Evolutionary conservation across 2,888 invertebrate species (phyloP).

Genomic region (Tyria jacobaeae): DNA sequence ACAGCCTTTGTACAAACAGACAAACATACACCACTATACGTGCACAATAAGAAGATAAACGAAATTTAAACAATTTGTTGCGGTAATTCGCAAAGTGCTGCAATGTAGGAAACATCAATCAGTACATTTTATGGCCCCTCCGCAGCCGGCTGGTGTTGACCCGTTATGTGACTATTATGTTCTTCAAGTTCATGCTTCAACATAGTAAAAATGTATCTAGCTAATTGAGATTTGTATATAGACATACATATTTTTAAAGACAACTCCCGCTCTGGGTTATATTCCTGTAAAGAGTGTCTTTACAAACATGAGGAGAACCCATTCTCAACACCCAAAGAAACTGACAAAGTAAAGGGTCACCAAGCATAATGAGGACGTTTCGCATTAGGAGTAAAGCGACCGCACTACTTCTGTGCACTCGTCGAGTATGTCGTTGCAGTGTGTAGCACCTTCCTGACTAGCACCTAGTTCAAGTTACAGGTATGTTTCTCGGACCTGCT

Average conservation of each 20-base stretch:
- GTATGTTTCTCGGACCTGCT: background rate
- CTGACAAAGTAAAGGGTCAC: too few species aligned
- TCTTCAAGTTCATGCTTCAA: slow-evolving; percentile 10
- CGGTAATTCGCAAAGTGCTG: slow-evolving; percentile 45
- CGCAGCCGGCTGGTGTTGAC: slow-evolving; percentile 1
- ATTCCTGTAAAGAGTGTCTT: too few species aligned
- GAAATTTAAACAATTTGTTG: slow-evolving; percentile 44
- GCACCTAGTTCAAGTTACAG: background rate
- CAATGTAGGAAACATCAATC: slow-evolving; percentile 46
- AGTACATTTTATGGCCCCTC: slow-evolving; percentile 24
- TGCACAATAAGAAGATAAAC: slow-evolving; percentile 23
- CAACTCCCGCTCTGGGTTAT: too few species aligned
- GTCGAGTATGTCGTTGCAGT: too few species aligned
- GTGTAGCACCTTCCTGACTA: too few species aligned
- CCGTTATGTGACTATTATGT: slow-evolving; percentile 40
- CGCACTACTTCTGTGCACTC: too few species aligned
- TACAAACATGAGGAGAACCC: too few species aligned
- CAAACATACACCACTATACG: slow-evolving; percentile 1
- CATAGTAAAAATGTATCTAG: slow-evolving; percentile 33
- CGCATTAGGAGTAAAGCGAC: too few species aligned
- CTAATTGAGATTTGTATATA: slow-evolving; percentile 29
- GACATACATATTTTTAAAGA: too few species aligned
- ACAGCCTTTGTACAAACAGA: slow-evolving; percentile 7
- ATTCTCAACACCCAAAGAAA: too few species aligned
- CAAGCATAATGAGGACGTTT: too few species aligned